Conservation (phyloP, 2,888 invertebrate species). For the Platynereis dumerilii region DNA sequence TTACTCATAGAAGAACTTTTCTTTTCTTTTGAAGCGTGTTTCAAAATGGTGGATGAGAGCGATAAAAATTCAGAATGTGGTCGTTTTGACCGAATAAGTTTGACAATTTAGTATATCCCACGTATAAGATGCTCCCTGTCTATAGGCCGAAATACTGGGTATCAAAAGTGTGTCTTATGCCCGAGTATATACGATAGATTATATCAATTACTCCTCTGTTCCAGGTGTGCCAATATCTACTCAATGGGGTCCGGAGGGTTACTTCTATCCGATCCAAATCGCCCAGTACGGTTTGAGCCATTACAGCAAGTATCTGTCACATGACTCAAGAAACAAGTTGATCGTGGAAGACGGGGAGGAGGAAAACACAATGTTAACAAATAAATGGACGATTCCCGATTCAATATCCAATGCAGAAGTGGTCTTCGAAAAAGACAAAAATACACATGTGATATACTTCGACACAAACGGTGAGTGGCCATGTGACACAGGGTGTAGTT, state of each 20-base stretch:
- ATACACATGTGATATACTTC: conserved; percentile 69
- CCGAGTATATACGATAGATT: too few species aligned
- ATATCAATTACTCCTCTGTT: conserved; percentile 2
- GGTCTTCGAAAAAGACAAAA: conserved; percentile 19
- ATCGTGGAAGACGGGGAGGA: conserved; percentile 78
- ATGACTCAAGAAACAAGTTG: conserved; percentile 78
- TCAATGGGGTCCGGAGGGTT: conserved; percentile 90
- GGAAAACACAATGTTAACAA: conserved; percentile 24
- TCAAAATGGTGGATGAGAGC: too few species aligned
- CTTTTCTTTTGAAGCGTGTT: neutral
- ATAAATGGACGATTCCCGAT: conserved; percentile 75
- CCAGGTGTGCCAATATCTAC: conserved; percentile 63
- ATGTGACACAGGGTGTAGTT: too few species aligned
- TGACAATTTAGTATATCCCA: too few species aligned
- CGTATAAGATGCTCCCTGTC: too few species aligned
- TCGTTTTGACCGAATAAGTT: too few species aligned
- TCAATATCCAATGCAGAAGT: conserved; percentile 69
- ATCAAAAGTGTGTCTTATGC: too few species aligned
- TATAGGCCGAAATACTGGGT: too few species aligned
- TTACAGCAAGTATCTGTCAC: conserved; percentile 92
- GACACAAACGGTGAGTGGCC: conserved; percentile 68
- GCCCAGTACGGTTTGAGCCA: conserved; percentile 97
- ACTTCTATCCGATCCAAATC: conserved; percentile 97
- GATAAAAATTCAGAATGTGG: too few species aligned
- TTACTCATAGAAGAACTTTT: neutral